A percentile compares a stretch with the other conserved stretches of the same genome.
phyloP scores from a whole-genome alignment of 2,888 invertebrate species.

The Tetanocera ferruginea region DNA sequence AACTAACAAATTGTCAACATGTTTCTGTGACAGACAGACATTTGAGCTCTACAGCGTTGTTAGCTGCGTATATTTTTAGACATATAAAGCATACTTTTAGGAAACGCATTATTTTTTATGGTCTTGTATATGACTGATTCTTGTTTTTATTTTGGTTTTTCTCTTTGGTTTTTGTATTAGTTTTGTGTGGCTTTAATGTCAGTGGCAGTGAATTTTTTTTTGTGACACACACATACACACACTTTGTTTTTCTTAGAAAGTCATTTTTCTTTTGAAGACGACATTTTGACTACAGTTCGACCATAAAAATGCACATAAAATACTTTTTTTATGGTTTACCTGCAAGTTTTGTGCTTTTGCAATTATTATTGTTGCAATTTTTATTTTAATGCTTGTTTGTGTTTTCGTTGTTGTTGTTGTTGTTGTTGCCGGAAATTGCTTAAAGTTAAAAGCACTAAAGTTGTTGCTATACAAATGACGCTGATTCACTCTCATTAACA shows the following conservation, averaged over 20 bases:
- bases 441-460: neutral
- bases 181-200: neutral
- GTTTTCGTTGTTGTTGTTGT: neutral
- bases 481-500: neutral
- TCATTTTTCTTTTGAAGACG: neutral
- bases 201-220: neutral
- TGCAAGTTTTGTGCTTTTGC: conserved; percentile 1
- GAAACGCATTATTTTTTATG: conserved; percentile 15
- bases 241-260: neutral
- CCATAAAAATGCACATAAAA: conserved; percentile 29
- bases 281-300: conserved; percentile 29
- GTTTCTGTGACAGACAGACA: no score
- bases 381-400: neutral
- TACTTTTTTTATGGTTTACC: conserved; percentile 23
- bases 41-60: no score
- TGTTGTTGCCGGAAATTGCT: neutral
- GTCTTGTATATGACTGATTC: neutral
- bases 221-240: neutral
- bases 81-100: conserved; percentile 14
- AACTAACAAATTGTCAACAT: no score
- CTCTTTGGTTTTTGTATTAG: neutral
- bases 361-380: conserved; percentile 18
- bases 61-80: neutral
- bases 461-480: neutral
- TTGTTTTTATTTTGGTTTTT: neutral